Evolutionary conservation across 2,888 invertebrate species (phyloP).

Genomic region (Heliconius erato): DNA sequence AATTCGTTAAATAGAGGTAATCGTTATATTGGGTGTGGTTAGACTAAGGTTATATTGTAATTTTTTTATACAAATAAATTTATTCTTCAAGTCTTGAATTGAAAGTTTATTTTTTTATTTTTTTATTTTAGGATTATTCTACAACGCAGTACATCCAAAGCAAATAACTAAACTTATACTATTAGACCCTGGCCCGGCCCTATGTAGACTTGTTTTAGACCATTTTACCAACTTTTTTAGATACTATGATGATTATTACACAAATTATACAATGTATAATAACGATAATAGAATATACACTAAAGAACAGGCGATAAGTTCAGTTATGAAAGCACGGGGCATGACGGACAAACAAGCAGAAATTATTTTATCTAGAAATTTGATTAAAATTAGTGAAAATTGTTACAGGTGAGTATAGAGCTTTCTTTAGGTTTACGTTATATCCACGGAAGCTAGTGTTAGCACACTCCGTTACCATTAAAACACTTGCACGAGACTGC

Average conservation of each 20-base stretch:
- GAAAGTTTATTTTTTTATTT: too few relatives aligned
- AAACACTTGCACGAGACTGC: too few relatives aligned
- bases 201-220: constrained; percentile 60
- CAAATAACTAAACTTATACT: constrained; percentile 76
- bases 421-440: neutral
- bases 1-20: too few relatives aligned
- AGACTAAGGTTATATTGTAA: too few relatives aligned
- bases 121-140: constrained; percentile 68
- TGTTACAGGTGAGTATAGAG: constrained; percentile 68
- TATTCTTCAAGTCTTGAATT: too few relatives aligned
- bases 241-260: constrained; percentile 69
- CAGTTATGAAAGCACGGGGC: constrained; percentile 73
- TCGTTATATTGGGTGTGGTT: too few relatives aligned
- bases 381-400: constrained; percentile 71
- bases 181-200: constrained; percentile 65
- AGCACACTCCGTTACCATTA: too few relatives aligned
- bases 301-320: constrained; percentile 68
- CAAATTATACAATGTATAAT: constrained; percentile 63
- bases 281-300: constrained; percentile 57
- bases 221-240: constrained; percentile 63
- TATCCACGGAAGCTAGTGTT: too few relatives aligned
- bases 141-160: constrained; percentile 77
- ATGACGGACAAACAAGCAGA: constrained; percentile 79
- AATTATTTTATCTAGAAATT: constrained; percentile 77
- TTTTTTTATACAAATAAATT: too few relatives aligned